Conservation (phyloP, 2,888 invertebrate genomes). For the Sussaba pulchella region DNA sequence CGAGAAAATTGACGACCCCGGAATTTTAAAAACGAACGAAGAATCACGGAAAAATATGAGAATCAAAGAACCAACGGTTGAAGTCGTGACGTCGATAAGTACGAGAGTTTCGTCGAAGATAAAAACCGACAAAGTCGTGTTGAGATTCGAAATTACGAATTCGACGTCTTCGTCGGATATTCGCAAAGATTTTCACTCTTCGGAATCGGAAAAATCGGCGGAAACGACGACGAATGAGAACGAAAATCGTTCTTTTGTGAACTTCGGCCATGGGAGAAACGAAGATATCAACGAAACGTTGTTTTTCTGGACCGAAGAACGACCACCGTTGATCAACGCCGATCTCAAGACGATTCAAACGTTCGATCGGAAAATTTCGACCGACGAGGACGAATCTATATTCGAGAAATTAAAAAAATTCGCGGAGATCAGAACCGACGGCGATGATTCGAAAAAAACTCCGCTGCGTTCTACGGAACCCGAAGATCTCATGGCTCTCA, state of each 20-base stretch:
- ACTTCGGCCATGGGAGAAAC: neutral
- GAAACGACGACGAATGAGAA: conserved; percentile 40
- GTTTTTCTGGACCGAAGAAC: conserved; percentile 57
- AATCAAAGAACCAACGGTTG: conserved; percentile 79
- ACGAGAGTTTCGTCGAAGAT: conserved; percentile 80
- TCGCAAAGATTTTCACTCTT: conserved; percentile 41
- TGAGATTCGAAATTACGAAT: conserved; percentile 76
- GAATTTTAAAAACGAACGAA: conserved; percentile 37
- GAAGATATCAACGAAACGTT: conserved; percentile 35
- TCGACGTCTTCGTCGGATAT: conserved; percentile 69
- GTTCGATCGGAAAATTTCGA: conserved; percentile 78
- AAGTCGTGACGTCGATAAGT: conserved; percentile 83
- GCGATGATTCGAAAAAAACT: conserved; percentile 61
- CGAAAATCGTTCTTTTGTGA: conserved; percentile 70
- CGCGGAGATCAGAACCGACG: conserved; percentile 75
- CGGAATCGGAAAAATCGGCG: no score
- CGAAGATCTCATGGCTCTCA: conserved; percentile 1
- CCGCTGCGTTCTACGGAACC: conserved; percentile 12
- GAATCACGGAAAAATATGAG: conserved; percentile 56
- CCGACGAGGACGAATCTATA: conserved; percentile 71
- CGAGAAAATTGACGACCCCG: conserved; percentile 15
- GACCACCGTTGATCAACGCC: conserved; percentile 37
- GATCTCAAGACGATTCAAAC: conserved; percentile 68
- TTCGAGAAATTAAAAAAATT: conserved; percentile 77
- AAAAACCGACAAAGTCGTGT: conserved; percentile 74